Conservation (phyloP, 2,888 invertebrate species). For the Orthonychiurus folsomi region DNA sequence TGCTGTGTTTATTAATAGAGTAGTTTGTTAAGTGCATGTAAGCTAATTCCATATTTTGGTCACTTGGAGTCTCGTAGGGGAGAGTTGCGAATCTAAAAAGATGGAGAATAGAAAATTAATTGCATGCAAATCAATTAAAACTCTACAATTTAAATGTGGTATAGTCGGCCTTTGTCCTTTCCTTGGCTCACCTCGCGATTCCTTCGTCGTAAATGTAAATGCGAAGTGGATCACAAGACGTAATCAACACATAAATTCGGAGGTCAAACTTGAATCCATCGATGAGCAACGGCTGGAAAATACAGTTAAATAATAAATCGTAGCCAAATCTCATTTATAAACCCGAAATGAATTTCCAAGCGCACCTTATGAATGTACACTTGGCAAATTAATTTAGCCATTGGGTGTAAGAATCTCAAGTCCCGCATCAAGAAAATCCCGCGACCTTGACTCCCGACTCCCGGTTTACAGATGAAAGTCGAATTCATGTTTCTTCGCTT, state of each 20-base stretch:
- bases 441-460: constrained; percentile 79
- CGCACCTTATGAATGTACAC: constrained; percentile 59
- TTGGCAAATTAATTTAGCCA: constrained; percentile 78
- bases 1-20: constrained; percentile 81
- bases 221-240: constrained; percentile 80
- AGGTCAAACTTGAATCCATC: constrained; percentile 91
- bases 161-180: too few species aligned
- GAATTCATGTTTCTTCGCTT: constrained; percentile 60
- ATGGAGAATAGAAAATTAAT: constrained; percentile 4
- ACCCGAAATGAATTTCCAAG: constrained; percentile 29
- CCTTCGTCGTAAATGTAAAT: constrained; percentile 89
- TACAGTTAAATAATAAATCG: constrained; percentile 1
- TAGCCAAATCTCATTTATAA: not conserved
- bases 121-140: too few species aligned
- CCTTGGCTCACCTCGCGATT: constrained; percentile 56
- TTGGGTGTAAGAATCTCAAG: constrained; percentile 66
- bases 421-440: constrained; percentile 79
- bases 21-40: constrained; percentile 94
- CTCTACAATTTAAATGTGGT: constrained; percentile 3
- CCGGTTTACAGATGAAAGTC: constrained; percentile 84
- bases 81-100: constrained; percentile 70
- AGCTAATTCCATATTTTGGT: constrained; percentile 70
- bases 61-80: constrained; percentile 72
- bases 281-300: constrained; percentile 64
- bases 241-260: constrained; percentile 75